Evolutionary conservation across 2,113 vertebrate genomes (phyloP).

Genomic region (Pteruthius melanotis): DNA sequence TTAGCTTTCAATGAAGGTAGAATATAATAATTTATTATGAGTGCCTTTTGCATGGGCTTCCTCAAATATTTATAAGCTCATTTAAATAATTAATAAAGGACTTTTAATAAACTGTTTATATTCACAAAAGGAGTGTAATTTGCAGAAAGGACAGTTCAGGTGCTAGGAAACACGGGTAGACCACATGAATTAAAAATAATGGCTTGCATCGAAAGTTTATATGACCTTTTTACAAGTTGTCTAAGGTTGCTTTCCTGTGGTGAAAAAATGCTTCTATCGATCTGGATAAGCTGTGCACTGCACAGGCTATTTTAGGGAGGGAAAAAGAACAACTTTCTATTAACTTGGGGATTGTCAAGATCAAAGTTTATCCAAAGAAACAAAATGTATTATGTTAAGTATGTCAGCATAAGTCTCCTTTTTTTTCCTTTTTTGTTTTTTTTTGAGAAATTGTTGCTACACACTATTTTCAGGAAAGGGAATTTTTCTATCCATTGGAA

Average conservation of each 20-base stretch:
- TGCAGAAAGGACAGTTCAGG: constrained; percentile 18
- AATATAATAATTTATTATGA: constrained; percentile 35
- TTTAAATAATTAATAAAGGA: constrained; percentile 60
- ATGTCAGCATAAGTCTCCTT: neutral
- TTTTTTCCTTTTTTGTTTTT: rapidly evolving
- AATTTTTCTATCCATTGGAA: neutral
- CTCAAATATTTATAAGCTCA: constrained; percentile 65
- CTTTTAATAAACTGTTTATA: constrained; percentile 64
- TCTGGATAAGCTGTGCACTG: neutral
- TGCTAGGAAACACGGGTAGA: neutral
- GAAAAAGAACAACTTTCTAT: neutral
- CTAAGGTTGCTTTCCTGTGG: neutral
- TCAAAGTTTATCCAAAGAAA: neutral
- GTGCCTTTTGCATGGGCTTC: neutral
- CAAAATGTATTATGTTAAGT: neutral
- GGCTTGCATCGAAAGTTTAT: constrained; percentile 6
- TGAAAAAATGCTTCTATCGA: neutral
- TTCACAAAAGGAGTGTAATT: constrained; percentile 61
- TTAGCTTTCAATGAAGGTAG: neutral
- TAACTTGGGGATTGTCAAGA: neutral
- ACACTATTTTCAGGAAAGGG: neutral
- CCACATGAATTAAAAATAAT: constrained; percentile 40
- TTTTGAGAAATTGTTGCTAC: neutral
- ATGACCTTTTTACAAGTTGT: constrained; percentile 15
- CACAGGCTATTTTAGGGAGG: neutral